These are phyloP conservation scores for Loripinus fragilis DNA, from an alignment of 2,888 invertebrate genomes.

Conservation along the genomic window DNA sequence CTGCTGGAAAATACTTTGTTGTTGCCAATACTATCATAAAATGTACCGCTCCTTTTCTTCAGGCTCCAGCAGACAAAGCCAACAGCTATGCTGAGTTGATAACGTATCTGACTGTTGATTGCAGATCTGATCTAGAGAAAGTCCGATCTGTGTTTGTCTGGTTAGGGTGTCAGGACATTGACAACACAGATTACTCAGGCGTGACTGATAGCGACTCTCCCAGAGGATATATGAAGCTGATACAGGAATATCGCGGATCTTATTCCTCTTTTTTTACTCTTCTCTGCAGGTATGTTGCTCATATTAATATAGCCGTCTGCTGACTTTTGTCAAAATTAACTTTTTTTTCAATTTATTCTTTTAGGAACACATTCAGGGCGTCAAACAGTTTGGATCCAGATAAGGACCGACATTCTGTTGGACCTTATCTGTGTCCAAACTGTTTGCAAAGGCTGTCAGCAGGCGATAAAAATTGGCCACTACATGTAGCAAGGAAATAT, in stretches of 20 bases:
- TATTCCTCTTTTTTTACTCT: conserved; percentile 59
- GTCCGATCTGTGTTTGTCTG: conserved; percentile 59
- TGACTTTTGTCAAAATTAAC: too few relatives aligned
- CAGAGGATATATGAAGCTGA: conserved; percentile 57
- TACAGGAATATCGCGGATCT: conserved; percentile 45
- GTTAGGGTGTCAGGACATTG: conserved; percentile 50
- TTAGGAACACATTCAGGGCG: too few relatives aligned
- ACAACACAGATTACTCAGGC: conserved; percentile 34
- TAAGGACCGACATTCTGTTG: too few relatives aligned
- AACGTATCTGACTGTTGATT: conserved; percentile 43
- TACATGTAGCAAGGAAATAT: too few relatives aligned
- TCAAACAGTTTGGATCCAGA: too few relatives aligned
- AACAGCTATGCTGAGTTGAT: conserved; percentile 46
- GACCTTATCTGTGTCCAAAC: too few relatives aligned
- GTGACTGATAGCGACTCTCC: conserved; percentile 54
- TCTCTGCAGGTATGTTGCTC: conserved; percentile 53
- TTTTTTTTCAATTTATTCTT: too few relatives aligned
- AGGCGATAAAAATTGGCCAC: too few relatives aligned
- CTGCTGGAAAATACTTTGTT: too few relatives aligned
- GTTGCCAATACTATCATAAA: too few relatives aligned
- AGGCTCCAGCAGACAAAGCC: conserved; percentile 52
- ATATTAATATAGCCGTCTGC: too few relatives aligned
- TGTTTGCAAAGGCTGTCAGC: too few relatives aligned
- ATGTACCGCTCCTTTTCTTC: background rate
- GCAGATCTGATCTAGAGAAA: conserved; percentile 51